Percentiles rank a stretch among this genome's conserved stretches.
Conservation (phyloP, 2,888 invertebrate genomes). For the Axea sp. region DNA sequence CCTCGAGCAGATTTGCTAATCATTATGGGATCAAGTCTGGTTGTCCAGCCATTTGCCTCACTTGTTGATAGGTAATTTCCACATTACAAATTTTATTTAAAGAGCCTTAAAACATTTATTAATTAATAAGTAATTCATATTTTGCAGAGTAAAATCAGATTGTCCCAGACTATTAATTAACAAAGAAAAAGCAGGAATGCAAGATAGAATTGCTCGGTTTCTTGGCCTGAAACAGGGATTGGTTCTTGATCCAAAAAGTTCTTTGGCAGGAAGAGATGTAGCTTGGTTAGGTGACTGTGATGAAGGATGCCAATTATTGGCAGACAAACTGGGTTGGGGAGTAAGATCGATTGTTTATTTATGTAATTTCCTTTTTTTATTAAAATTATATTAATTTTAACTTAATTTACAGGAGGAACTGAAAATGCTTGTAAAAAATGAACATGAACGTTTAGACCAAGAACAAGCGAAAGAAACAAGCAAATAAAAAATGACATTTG, state of each 20-base stretch:
- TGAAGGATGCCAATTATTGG: constrained; percentile 86
- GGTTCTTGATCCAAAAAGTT: constrained; percentile 84
- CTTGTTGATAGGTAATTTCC: constrained; percentile 89
- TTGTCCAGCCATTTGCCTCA: constrained; percentile 96
- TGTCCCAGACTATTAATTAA: constrained; percentile 93
- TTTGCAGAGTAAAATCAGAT: constrained; percentile 83
- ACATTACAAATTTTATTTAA: constrained; percentile 34
- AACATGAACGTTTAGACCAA: constrained; percentile 22
- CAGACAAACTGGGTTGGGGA: constrained; percentile 89
- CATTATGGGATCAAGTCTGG: constrained; percentile 96
- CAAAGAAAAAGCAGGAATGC: constrained; percentile 83
- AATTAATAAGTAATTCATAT: neutral
- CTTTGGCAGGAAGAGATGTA: constrained; percentile 85
- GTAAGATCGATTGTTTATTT: constrained; percentile 79
- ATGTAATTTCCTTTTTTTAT: neutral
- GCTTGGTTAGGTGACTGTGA: constrained; percentile 91
- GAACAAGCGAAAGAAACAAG: constrained; percentile 3
- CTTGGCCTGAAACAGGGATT: constrained; percentile 82
- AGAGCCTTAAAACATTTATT: too few relatives aligned
- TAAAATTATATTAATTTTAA: constrained; percentile 3
- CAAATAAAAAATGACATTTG: constrained; percentile 1
- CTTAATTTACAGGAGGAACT: constrained; percentile 82
- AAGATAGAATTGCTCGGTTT: constrained; percentile 75
- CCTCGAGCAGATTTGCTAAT: constrained; percentile 93
- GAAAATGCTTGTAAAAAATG: constrained; percentile 76